Base-by-base conservation (phyloP, 2,888 invertebrate genomes). In the Thumatha senex region DNA sequence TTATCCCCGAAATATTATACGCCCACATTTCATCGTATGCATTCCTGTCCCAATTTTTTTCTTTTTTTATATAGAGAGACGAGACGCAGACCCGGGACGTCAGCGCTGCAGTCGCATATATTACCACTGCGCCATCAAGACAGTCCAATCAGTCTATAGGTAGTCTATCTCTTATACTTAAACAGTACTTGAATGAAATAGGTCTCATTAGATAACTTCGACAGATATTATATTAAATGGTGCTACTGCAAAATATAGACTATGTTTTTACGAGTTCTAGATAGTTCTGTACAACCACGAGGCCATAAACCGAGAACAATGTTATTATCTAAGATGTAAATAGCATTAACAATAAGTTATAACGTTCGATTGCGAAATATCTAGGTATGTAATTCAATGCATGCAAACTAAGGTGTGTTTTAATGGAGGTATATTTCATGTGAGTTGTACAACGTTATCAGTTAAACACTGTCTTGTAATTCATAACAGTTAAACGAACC, bases 361-460 rank as follows among this genome's bases (percentile, higher is more conserved):
- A 54, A 50, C 7, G 24, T 14, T 29, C 51, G 60, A 65, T 60
- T 57, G 43, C 53, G 48, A 52, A 14, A 15, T 66, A 55, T 66
- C 54, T 53, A 40, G 13, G 48, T 51, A 24, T 53, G 61, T 64
- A 59, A 67, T 52, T 58, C 53, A 51, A 58, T 60, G 68, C 53
- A 58, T 58, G 62, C 46, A 52, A 56, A 53, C 51, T 13, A 40
- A 46, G 35, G 29, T 10, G 8, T 24, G 18, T 12, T n/a, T 45
- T 51, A 56, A 50, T 54, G 56, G 42, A 18, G 38, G 35, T 35
- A 49, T 69, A 64, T 61, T 57, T 48, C 44, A 10, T 2, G 39
- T 41, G 54, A 44, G 59, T 46, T 41, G 30, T 45, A 47, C 46
- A 40, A 46, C 29, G 50, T 45, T 57, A 69, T 61, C 58, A 46